phyloP scores from a whole-genome alignment of 2,797 vertebrate genomes.

The Chaunax sp. region DNA sequence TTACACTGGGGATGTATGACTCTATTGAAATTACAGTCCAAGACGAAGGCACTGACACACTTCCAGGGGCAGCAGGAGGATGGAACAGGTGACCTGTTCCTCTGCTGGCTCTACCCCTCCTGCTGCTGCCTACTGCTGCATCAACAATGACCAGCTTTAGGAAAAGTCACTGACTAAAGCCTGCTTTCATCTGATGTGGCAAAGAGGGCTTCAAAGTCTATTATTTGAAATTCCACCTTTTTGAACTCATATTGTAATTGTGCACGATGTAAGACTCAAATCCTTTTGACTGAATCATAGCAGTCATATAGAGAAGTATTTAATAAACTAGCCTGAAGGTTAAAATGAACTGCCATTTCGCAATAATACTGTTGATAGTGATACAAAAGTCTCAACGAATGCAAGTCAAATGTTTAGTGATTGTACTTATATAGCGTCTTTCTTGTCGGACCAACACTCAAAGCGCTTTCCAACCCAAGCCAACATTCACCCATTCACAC shows the following conservation, averaged over 20 bases:
- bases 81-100: conserved; percentile 50
- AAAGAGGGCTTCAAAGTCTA: background rate
- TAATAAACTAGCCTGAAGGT: background rate
- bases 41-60: conserved; percentile 78
- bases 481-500: no score
- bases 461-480: no score
- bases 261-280: background rate
- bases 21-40: conserved; percentile 76
- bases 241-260: background rate
- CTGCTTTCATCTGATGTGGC: background rate
- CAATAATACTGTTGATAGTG: conserved; percentile 12
- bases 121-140: conserved; percentile 25
- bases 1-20: conserved; percentile 52
- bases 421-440: no score
- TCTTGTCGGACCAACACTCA: no score
- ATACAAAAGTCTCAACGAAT: conserved; percentile 10
- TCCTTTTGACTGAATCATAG: background rate
- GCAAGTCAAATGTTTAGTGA: no score
- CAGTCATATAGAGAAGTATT: no score
- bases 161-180: conserved; percentile 6
- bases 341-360: background rate
- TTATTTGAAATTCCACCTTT: background rate
- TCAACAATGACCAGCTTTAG: conserved; percentile 20
- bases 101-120: conserved; percentile 22
- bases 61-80: conserved; percentile 55